Conservation (phyloP, 2,113 vertebrate genomes). For the Pardalotus punctatus region DNA sequence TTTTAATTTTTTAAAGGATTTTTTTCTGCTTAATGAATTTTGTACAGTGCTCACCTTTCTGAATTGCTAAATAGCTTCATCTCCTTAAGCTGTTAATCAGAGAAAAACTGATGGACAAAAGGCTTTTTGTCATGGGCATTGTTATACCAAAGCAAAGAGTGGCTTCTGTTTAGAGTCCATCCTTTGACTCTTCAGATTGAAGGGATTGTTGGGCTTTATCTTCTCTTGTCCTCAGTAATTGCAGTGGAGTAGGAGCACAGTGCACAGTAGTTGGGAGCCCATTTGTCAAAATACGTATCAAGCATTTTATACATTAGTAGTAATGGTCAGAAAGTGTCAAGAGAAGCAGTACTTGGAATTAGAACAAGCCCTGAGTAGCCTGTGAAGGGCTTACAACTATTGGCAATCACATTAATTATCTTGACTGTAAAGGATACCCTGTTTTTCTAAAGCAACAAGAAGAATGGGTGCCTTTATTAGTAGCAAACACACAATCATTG, state of each 20-base stretch:
- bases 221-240: background rate
- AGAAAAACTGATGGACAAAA: background rate
- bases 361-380: background rate
- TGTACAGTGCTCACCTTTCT: background rate
- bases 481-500: background rate
- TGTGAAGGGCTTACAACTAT: background rate
- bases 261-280: background rate
- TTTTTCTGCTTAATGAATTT: background rate
- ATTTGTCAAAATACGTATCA: background rate
- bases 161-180: background rate
- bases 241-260: background rate
- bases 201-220: background rate
- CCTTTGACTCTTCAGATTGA: background rate
- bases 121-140: background rate
- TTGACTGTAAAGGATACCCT: background rate
- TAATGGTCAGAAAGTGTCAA: background rate
- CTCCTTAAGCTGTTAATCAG: background rate
- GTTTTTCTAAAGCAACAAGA: background rate
- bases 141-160: background rate
- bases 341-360: background rate
- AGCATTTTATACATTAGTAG: background rate
- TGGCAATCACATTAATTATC: background rate
- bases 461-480: background rate
- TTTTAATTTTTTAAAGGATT: background rate
- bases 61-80: background rate